These are phyloP conservation scores for Seladonia tumulorum DNA, from an alignment of 2,888 invertebrate genomes.

Conservation along the genomic window DNA sequence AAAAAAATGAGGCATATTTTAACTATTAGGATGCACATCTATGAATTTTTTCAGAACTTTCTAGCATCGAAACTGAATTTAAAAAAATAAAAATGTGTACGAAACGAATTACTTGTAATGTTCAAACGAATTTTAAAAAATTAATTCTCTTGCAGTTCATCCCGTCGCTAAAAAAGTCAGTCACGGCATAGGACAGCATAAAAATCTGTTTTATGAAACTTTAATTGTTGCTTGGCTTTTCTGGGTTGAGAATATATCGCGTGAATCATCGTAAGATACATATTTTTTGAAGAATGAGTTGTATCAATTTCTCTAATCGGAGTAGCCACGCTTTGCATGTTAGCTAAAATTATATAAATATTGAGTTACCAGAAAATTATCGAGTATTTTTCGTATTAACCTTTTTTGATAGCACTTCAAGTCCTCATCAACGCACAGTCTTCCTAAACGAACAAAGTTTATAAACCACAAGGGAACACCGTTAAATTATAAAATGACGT, in stretches of 20 bases:
- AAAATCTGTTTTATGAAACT: not conserved
- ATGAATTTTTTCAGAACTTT: too few species aligned
- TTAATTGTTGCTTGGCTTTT: not conserved
- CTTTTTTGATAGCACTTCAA: not conserved
- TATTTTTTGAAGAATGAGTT: too few species aligned
- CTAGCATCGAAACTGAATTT: too few species aligned
- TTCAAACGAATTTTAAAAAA: not conserved
- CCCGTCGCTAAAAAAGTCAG: not conserved
- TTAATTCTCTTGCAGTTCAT: not conserved
- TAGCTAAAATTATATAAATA: not conserved
- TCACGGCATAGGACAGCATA: not conserved
- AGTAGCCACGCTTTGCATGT: too few species aligned
- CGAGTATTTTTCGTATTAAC: not conserved
- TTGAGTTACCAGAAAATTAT: not conserved
- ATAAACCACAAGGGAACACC: not conserved
- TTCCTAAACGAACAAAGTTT: not conserved
- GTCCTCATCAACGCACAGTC: not conserved
- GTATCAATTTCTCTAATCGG: too few species aligned
- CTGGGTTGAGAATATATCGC: not conserved
- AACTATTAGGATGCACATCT: too few species aligned
- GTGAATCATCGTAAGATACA: too few species aligned
- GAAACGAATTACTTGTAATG: not conserved
- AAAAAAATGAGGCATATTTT: too few species aligned
- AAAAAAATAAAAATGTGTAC: not conserved
- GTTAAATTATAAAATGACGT: not conserved